Base-by-base conservation (phyloP, 2,113 vertebrate species). In the Myxocyprinus asiaticus region DNA sequence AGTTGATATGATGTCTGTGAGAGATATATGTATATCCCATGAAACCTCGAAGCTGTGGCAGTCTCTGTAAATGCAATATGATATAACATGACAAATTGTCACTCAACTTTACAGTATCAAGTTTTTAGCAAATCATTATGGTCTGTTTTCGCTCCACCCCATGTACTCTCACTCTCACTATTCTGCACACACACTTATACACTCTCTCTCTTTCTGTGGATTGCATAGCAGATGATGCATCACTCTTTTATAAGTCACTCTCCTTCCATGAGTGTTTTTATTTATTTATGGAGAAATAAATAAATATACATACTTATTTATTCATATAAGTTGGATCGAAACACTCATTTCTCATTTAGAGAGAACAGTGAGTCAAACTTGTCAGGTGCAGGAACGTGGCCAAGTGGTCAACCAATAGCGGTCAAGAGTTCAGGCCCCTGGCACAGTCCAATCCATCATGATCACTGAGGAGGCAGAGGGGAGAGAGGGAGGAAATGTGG, bases 401-500 rank as follows among this genome's bases (percentile, higher is more conserved):
- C 73, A 76, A 55, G 73, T 64, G 61, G 62, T 33, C 74, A 44
- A 43, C 74, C 62, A 76, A 65, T 53, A 15, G 62, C 33, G 74
- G 74, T 76, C 48, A 76, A 65, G 74, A 53, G 62, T 76, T 66
- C 62, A 66, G 62, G 22, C 62, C 48, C 62, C 9, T 76, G 17
- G 62, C 74, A 44, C 9, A 4, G 22, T 6, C 74, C 62, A 44
- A 76, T 76, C 48, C 74, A 82, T 70, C 83, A 65, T 58, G 67
- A 74, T 47, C 58, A 70, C 12, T 15, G 69, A 33, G 33, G 6
- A 65, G 50, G 44, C 50, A 67, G 65, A 17, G 44, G 86, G 87
- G 83, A 85, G 87, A 86, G 85, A 4, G 81, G 78, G 80, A 83
- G 82, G 86, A 81, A 87, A 81, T 70, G 75, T 79, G 83, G n/a